A percentile compares a stretch with the other conserved stretches of the same genome.
Conservation (phyloP, 2,797 vertebrate genomes). For the Halcyon chelicuti region DNA sequence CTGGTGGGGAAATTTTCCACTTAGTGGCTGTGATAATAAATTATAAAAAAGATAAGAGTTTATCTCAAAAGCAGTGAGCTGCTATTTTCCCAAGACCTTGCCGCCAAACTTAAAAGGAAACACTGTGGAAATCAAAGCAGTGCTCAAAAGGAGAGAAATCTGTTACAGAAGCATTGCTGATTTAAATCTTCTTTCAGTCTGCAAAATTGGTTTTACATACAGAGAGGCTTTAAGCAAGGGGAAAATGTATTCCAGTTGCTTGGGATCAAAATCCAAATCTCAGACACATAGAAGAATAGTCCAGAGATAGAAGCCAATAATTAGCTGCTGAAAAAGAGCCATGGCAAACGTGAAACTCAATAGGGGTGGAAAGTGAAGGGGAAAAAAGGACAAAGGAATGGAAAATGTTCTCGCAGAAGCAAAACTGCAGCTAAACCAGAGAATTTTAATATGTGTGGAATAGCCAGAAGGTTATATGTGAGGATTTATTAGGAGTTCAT, state of each 20-base stretch:
- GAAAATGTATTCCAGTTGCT: neutral
- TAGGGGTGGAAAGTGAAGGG: neutral
- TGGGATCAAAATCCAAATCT: conserved; percentile 9
- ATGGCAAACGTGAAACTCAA: neutral
- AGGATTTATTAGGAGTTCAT: neutral
- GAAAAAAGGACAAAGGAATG: neutral
- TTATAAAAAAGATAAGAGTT: conserved; percentile 9
- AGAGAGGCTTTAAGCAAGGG: neutral
- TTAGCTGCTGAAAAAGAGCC: neutral
- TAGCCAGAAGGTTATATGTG: neutral
- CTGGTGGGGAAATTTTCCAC: neutral
- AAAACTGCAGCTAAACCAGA: neutral
- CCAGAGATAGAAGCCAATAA: neutral
- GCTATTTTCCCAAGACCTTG: neutral
- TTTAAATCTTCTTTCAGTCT: neutral
- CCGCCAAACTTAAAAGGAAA: neutral
- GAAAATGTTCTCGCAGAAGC: neutral
- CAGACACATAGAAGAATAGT: neutral
- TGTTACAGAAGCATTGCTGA: neutral
- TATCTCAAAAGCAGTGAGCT: neutral
- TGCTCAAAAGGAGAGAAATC: neutral
- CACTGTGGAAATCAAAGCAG: neutral
- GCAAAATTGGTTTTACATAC: neutral
- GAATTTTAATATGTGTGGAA: neutral
- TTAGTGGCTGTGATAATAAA: neutral